These are phyloP conservation scores for Cyaniris semiargus DNA, from an alignment of 2,888 invertebrate species.

Conservation along the genomic window DNA sequence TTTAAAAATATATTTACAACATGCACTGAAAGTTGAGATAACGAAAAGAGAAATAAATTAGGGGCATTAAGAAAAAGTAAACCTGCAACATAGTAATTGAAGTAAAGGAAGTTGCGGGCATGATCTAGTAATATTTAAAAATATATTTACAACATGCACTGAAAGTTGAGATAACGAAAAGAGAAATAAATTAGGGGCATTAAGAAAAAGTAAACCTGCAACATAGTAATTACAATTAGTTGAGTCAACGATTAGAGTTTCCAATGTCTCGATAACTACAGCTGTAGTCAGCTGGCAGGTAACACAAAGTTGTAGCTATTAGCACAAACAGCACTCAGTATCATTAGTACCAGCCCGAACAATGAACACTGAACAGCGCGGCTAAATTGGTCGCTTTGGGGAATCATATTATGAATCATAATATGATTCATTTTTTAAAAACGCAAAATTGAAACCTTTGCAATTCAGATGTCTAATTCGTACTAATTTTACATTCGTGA, in stretches of 20 bases:
- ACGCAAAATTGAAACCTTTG: too few relatives aligned
- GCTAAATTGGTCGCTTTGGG: too few relatives aligned
- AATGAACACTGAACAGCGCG: too few relatives aligned
- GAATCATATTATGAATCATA: too few relatives aligned
- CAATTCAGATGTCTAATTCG: too few relatives aligned
- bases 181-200: not conserved
- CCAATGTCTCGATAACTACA: not conserved
- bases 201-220: not conserved
- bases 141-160: too few relatives aligned
- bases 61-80: not conserved
- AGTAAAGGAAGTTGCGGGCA: too few relatives aligned
- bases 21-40: too few relatives aligned
- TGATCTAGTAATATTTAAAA: too few relatives aligned
- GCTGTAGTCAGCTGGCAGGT: not conserved
- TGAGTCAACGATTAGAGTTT: not conserved
- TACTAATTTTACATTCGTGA: too few relatives aligned
- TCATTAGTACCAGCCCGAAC: not conserved
- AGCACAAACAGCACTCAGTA: not conserved
- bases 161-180: not conserved
- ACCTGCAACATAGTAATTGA: not conserved
- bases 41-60: not conserved
- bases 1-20: too few relatives aligned
- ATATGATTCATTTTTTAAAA: too few relatives aligned
- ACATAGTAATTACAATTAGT: not conserved
- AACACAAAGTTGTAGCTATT: not conserved